A percentile compares a stretch with the other conserved stretches of the same genome.
These are phyloP conservation scores for Paracyclopina nana DNA, from an alignment of 1,140 invertebrate species.

Conservation along the genomic window DNA sequence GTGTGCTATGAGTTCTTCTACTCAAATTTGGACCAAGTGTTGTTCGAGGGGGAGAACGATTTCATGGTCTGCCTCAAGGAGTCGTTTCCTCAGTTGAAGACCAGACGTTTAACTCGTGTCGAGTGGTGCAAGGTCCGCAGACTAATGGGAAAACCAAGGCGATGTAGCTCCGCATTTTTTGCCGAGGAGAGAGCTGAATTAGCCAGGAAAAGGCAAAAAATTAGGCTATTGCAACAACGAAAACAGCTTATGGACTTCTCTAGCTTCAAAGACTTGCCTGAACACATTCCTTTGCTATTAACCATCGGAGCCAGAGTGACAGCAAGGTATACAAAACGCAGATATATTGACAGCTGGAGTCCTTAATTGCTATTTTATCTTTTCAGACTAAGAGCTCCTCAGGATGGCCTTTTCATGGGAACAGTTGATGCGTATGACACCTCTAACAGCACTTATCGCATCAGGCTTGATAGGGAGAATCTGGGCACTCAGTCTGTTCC, in stretches of 20 bases:
- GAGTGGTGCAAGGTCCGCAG: constrained; percentile 90
- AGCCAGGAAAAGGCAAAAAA: constrained; percentile 71
- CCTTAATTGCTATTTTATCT: not conserved
- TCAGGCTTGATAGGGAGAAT: constrained; percentile 81
- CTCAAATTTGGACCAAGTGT: constrained; percentile 69
- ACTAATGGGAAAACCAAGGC: constrained; percentile 88
- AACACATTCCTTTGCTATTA: constrained; percentile 83
- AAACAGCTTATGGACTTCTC: constrained; percentile 57
- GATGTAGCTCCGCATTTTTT: constrained; percentile 86
- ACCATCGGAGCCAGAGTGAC: constrained; percentile 92
- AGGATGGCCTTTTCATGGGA: constrained; percentile 91
- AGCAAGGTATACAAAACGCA: constrained; percentile 28
- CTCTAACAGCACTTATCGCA: constrained; percentile 86
- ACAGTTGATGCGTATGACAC: constrained; percentile 88
- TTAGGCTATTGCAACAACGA: constrained; percentile 78
- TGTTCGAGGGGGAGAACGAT: constrained; percentile 91
- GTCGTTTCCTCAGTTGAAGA: constrained; percentile 78
- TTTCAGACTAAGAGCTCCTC: constrained; percentile 54
- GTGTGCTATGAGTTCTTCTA: constrained; percentile 99
- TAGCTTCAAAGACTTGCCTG: constrained; percentile 70
- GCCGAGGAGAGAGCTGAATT: constrained; percentile 76
- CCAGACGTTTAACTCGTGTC: constrained; percentile 56
- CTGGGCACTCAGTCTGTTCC: constrained; percentile 88
- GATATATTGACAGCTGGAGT: not conserved
- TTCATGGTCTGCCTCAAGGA: constrained; percentile 84